A percentile compares a stretch with the other conserved stretches of the same genome.
Conservation (phyloP, 2,888 invertebrate species). For the Zaprionus lineosus region DNA sequence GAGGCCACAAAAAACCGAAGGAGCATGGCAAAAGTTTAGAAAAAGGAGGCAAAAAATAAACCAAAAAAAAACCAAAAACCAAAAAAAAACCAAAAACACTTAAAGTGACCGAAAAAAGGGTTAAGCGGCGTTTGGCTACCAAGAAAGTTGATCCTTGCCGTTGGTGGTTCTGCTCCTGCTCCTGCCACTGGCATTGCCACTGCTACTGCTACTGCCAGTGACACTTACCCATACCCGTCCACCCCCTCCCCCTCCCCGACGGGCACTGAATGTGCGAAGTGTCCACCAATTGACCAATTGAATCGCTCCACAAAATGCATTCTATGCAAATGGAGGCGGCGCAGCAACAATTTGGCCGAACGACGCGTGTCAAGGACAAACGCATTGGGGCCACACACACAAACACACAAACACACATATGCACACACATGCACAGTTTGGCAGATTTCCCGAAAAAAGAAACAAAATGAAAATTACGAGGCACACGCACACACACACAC, state of each 20-base stretch:
- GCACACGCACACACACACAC: too few species aligned
- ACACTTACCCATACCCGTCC: constrained; percentile 17
- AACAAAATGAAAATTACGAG: too few species aligned
- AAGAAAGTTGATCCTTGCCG: constrained; percentile 22
- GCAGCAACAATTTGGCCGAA: constrained; percentile 16
- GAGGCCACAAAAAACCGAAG: too few species aligned
- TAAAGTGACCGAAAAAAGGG: neutral
- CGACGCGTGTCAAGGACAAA: constrained; percentile 67
- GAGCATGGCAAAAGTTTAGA: constrained; percentile 63
- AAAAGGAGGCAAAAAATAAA: constrained; percentile 21
- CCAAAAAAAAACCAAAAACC: constrained; percentile 8
- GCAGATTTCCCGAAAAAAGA: constrained; percentile 42
- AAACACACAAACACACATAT: neutral
- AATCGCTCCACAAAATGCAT: constrained; percentile 44
- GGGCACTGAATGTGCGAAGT: too few species aligned
- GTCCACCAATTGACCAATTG: constrained; percentile 58
- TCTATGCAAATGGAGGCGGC: constrained; percentile 15
- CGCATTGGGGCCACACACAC: constrained; percentile 25
- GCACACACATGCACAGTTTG: constrained; percentile 30
- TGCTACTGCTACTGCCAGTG: constrained; percentile 1
- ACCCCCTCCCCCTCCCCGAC: neutral
- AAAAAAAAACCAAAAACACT: constrained; percentile 20
- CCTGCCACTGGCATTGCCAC: neutral
- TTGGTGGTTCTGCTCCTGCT: neutral
- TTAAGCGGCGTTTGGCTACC: constrained; percentile 19